Evolutionary conservation across 2,888 invertebrate species (phyloP).

Genomic region (Blastobasis lacticolella): DNA sequence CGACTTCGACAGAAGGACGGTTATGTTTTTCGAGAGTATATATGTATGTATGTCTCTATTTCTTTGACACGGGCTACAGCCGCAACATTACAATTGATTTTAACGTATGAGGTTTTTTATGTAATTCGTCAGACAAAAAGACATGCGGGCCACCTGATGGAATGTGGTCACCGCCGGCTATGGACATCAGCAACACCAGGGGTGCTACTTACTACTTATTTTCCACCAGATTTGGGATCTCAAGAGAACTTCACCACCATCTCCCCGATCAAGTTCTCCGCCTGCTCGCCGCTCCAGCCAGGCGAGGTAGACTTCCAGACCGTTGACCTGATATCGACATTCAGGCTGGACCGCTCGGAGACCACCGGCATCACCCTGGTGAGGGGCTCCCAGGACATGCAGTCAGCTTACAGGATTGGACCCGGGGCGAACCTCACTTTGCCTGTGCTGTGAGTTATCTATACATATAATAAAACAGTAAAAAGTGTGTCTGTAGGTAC

Average conservation of each 20-base stretch:
- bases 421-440: conserved; percentile 82
- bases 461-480: too few species aligned
- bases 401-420: conserved; percentile 86
- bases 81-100: neutral
- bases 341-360: conserved; percentile 78
- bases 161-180: too few species aligned
- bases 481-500: too few species aligned
- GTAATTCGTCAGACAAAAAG: too few species aligned
- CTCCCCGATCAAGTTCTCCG: conserved; percentile 24
- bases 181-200: too few species aligned
- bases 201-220: too few species aligned
- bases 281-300: conserved; percentile 58
- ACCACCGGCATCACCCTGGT: conserved; percentile 81
- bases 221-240: conserved; percentile 5
- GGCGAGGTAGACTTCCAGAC: conserved; percentile 87
- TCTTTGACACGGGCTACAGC: neutral
- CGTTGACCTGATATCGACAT: conserved; percentile 87
- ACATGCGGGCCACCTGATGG: too few species aligned
- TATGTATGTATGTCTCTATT: neutral
- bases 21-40: neutral
- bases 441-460: conserved; percentile 78
- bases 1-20: neutral
- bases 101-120: neutral
- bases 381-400: conserved; percentile 83
- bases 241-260: conserved; percentile 35